These are phyloP conservation scores for Chelmon rostratus DNA, from an alignment of 2,797 vertebrate species.

Conservation along the genomic window DNA sequence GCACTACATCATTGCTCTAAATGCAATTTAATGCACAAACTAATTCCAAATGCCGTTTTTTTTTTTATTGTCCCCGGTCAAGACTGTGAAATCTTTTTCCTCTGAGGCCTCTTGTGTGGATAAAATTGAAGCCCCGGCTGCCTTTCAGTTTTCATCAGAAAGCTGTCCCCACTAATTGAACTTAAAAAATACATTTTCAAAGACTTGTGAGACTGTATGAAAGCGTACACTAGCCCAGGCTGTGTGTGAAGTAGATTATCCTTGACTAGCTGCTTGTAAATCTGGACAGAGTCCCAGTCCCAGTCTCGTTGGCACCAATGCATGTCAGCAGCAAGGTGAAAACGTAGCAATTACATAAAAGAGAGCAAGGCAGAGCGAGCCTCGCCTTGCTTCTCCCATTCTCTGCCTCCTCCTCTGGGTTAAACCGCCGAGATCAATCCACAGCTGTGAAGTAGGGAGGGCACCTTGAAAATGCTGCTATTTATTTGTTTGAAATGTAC, in stretches of 20 bases:
- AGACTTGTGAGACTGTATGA: conserved; percentile 37
- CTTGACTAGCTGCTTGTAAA: conserved; percentile 55
- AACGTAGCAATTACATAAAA: conserved; percentile 74
- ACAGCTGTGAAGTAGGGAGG: conserved; percentile 80
- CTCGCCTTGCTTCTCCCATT: conserved; percentile 61
- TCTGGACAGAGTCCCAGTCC: conserved; percentile 49
- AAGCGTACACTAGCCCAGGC: conserved; percentile 17
- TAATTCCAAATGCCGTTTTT: conserved; percentile 22
- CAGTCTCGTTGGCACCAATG: conserved; percentile 33
- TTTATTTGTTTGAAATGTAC: conserved; percentile 85
- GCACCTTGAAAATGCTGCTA: conserved; percentile 83
- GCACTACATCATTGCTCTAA: not conserved
- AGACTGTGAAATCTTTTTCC: conserved; percentile 25
- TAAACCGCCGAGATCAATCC: conserved; percentile 79
- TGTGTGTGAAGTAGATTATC: conserved; percentile 63
- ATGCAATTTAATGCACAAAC: conserved; percentile 12
- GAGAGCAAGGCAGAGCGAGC: conserved; percentile 49
- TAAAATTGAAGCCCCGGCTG: conserved; percentile 4
- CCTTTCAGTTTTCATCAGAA: conserved; percentile 47
- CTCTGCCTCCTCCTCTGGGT: conserved; percentile 69
- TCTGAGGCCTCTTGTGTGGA: conserved; percentile 23
- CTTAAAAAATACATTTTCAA: conserved; percentile 46
- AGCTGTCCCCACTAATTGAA: conserved; percentile 46
- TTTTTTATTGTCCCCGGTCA: conserved; percentile 22
- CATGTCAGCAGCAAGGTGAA: conserved; percentile 71